phyloP scores from a whole-genome alignment of 2,797 vertebrate genomes.

The Alfaro cultratus region DNA sequence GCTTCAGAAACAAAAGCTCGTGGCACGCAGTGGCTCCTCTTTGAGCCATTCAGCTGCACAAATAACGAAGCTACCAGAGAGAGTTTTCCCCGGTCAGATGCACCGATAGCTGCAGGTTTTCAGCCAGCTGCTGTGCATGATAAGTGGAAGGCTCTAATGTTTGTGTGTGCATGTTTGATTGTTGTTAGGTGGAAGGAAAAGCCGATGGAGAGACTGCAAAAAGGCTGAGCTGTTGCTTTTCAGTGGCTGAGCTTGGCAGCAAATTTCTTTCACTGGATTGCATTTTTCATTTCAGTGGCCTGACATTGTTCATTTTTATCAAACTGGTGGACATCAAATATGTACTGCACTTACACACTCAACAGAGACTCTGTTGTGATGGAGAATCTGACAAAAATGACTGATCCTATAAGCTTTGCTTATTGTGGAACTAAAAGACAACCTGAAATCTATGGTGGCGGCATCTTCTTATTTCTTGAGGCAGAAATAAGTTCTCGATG shows the following conservation, averaged over 20 bases:
- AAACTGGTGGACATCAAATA: neutral
- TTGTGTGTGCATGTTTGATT: slow-evolving; percentile 45
- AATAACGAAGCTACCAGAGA: slow-evolving; percentile 75
- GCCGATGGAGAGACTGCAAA: slow-evolving; percentile 24
- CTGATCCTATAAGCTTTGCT: slow-evolving; percentile 26
- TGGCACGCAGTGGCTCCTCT: slow-evolving; percentile 34
- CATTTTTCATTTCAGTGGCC: neutral
- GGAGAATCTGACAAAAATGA: slow-evolving; percentile 42
- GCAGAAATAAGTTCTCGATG: neutral
- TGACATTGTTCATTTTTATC: neutral
- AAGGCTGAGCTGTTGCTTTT: slow-evolving; percentile 60
- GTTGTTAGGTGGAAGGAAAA: slow-evolving; percentile 50
- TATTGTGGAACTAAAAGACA: slow-evolving; percentile 17
- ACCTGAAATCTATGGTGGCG: slow-evolving; percentile 40
- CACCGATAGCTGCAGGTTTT: slow-evolving; percentile 56
- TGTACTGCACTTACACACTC: slow-evolving; percentile 37
- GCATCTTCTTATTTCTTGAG: neutral
- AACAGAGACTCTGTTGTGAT: slow-evolving; percentile 42
- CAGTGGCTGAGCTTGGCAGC: neutral
- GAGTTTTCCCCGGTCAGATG: slow-evolving; percentile 35
- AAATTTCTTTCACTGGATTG: neutral
- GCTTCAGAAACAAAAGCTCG: slow-evolving; percentile 57
- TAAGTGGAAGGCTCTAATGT: slow-evolving; percentile 46
- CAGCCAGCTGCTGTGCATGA: slow-evolving; percentile 42
- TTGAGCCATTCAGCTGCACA: slow-evolving; percentile 54